A percentile compares a stretch with the other conserved stretches of the same genome.
phyloP scores from a whole-genome alignment of 2,113 vertebrate species.

The Corythaixoides concolor region DNA sequence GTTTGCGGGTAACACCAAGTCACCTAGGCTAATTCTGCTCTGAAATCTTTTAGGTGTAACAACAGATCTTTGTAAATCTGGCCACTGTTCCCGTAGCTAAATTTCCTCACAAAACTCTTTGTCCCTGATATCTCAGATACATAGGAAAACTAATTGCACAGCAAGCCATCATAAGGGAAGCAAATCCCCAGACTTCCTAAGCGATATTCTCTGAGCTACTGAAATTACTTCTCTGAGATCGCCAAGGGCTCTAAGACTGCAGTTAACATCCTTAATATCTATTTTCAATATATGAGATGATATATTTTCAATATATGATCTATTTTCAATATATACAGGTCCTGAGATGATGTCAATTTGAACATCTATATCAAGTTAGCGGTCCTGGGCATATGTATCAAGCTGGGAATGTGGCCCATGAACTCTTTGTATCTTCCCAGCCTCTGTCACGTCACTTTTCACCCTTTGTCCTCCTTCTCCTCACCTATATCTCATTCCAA shows the following conservation, averaged over 20 bases:
- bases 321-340: background rate
- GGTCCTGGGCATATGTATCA: background rate
- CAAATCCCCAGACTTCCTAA: background rate
- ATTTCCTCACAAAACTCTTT: background rate
- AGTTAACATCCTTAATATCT: background rate
- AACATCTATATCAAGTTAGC: background rate
- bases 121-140: background rate
- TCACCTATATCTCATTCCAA: background rate
- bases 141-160: background rate
- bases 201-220: background rate
- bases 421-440: background rate
- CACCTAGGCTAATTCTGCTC: background rate
- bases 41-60: background rate
- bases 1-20: background rate
- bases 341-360: background rate
- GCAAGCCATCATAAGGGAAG: background rate
- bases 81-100: background rate
- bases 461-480: background rate
- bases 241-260: background rate
- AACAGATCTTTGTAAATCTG: background rate
- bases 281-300: background rate
- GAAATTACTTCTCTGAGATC: background rate
- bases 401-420: background rate
- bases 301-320: background rate
- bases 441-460: background rate